Evolutionary conservation across 2,113 vertebrate species (phyloP), one percentile per base, ranked within the genome.

Genomic region (Tachuris rubrigastra): DNA sequence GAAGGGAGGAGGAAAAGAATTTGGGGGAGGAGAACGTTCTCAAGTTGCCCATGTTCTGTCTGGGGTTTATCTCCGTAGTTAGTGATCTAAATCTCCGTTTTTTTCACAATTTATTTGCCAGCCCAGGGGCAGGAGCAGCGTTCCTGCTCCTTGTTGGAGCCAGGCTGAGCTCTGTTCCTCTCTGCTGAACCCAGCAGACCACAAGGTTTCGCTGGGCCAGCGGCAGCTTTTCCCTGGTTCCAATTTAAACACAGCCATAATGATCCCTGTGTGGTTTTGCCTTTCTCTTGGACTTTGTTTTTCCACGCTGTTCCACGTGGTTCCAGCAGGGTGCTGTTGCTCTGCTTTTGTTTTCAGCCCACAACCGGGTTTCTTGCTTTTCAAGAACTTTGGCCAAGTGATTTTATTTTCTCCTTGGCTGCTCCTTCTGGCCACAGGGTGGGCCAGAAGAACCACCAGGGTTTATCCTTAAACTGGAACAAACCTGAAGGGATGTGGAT

Each of bases 51-150:
- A 0, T 23, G 14, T 62, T 53, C 33, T 68, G 35, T 53, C 20
- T 53, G 69, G 69, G 55, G 16, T 67, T 74, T 4, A 7, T 47
- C 37, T 58, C 33, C 2, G 0, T 30, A 9, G 37, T 68, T 13
- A 47, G 44, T 1, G 4, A 33, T 53, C 46, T 3, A 49, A 2
- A 39, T 52, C 22, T 52, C 47, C 6, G 0, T 14, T 0, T 0
- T 31, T 49, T 49, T 1, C 8, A 33, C 1, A 4, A 35, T 74
- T 25, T 21, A 1, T 42, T 31, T 50, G 71, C 46, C 8, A 23
- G 44, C 6, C 6, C 35, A 33, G 25, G 75, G 42, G 44, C 73
- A 52, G 3, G 23, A 91, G 78, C 82, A 55, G 56, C 8, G 0
- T 52, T 42, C 31, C 25, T n/a, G 65, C 28, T 39, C 44, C 0